Base-by-base conservation (phyloP, 2,888 invertebrate species). In the Hypomecis punctinalis region DNA sequence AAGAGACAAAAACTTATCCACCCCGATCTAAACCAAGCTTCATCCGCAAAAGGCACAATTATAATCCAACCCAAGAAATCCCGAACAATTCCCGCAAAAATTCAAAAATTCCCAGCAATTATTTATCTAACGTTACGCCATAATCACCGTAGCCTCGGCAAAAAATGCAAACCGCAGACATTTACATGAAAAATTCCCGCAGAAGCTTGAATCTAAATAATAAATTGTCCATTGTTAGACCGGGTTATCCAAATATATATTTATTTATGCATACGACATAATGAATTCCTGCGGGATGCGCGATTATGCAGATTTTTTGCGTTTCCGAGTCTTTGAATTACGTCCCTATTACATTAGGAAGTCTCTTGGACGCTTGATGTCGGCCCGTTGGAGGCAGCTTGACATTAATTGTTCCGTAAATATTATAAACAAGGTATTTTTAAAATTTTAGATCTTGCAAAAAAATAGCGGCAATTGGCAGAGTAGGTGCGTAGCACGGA, bases 151-250 rank as follows among this genome's bases (percentile, higher is more conserved):
- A 71, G 74, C 68, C 62, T 68, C 67, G 61, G 72, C 74, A 80
- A 76, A 81, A 80, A 82, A 82, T 73, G 76, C 74, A 76, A 78
- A 76, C 82, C 77, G 74, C 73, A 74, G 69, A 79, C 78, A 87
- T 88, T 89, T 85, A 84, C 84, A 88, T 88, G 83, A 88, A 88
- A 88, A 88, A 86, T 82, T 80, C 82, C 76, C 76, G 76, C 76
- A 68, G 70, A 80, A 82, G 76, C 79, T 78, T 77, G 84, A 88
- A 90, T 91, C 89, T 90, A 89, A 91, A 91, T 90, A 91, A 90
- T 90, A 90, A 90, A 91, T 90, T 90, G 89, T 90, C 86, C 84
- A 90, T 91, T 89, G 88, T 90, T 84, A 84, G 83, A 80, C 76
- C 79, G 76, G 77, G 76, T 85, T 84, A 84, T 83, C 83, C 82